Conservation (phyloP, 2,113 vertebrate species). For the Polypterus senegalus region DNA sequence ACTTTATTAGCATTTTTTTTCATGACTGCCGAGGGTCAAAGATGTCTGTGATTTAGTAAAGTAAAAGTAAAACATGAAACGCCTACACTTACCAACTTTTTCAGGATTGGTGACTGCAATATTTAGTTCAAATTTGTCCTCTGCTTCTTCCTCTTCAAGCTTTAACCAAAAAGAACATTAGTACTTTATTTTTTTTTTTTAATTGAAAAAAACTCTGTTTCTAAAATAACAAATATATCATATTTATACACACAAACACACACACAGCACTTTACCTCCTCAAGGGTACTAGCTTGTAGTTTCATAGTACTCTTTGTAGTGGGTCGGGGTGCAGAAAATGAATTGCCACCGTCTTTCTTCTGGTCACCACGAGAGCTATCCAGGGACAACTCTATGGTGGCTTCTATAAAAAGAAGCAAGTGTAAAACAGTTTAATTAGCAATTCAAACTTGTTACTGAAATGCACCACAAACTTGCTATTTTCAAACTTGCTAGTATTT, state of each 20-base stretch:
- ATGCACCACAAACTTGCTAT: background rate
- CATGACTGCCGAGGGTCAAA: conserved; percentile 14
- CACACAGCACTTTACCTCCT: conserved; percentile 57
- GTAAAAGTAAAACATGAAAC: background rate
- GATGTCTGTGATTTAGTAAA: conserved; percentile 23
- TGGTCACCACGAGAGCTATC: conserved; percentile 66
- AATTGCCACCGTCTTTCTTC: conserved; percentile 50
- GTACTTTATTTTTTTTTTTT: too few species aligned
- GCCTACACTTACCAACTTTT: conserved; percentile 74
- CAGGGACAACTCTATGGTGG: conserved; percentile 82
- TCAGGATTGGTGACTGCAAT: conserved; percentile 85
- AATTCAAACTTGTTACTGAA: background rate
- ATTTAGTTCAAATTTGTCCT: conserved; percentile 77
- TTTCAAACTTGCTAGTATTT: background rate
- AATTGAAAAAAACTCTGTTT: background rate
- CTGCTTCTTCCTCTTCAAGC: conserved; percentile 69
- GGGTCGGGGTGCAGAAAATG: conserved; percentile 39
- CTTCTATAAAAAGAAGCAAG: conserved; percentile 55
- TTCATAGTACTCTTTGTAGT: conserved; percentile 44
- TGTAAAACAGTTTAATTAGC: background rate
- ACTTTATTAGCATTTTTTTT: conserved; percentile 16
- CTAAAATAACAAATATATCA: too few species aligned
- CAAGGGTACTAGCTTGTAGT: conserved; percentile 47
- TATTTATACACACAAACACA: background rate
- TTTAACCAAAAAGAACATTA: conserved; percentile 10